phyloP scores from a whole-genome alignment of 2,888 invertebrate species.

The Scaptomyza reducta region DNA sequence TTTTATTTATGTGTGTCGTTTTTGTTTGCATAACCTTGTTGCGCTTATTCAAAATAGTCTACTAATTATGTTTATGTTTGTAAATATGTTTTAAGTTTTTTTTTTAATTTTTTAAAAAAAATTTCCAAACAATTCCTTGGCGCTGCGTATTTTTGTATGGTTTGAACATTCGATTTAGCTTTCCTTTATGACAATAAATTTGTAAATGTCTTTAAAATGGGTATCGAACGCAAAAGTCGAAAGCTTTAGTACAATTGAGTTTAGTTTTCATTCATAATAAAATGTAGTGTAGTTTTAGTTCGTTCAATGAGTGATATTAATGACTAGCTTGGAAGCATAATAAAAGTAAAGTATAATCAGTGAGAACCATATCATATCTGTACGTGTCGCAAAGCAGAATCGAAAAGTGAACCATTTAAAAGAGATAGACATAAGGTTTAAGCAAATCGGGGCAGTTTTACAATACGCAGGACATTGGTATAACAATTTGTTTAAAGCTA shows the following conservation, averaged over 20 bases:
- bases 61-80: constrained; percentile 39
- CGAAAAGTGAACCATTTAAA: constrained; percentile 29
- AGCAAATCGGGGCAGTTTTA: constrained; percentile 72
- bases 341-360: constrained; percentile 43
- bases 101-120: constrained; percentile 30
- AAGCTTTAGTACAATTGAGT: constrained; percentile 23
- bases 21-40: constrained; percentile 14
- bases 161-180: constrained; percentile 62
- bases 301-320: constrained; percentile 32
- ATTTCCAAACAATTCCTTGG: constrained; percentile 82
- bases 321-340: constrained; percentile 68
- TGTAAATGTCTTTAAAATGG: constrained; percentile 35
- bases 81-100: constrained; percentile 33
- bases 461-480: constrained; percentile 69
- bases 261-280: constrained; percentile 29
- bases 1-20: constrained; percentile 7
- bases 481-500: constrained; percentile 71
- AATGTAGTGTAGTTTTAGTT: constrained; percentile 23
- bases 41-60: constrained; percentile 56
- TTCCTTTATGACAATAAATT: constrained; percentile 36
- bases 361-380: constrained; percentile 21
- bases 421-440: constrained; percentile 40
- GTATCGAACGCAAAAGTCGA: constrained; percentile 45
- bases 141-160: constrained; percentile 68
- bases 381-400: constrained; percentile 23